Evolutionary conservation across 1,140 invertebrate genomes (phyloP).

Genomic region (Olivierus martensii): DNA sequence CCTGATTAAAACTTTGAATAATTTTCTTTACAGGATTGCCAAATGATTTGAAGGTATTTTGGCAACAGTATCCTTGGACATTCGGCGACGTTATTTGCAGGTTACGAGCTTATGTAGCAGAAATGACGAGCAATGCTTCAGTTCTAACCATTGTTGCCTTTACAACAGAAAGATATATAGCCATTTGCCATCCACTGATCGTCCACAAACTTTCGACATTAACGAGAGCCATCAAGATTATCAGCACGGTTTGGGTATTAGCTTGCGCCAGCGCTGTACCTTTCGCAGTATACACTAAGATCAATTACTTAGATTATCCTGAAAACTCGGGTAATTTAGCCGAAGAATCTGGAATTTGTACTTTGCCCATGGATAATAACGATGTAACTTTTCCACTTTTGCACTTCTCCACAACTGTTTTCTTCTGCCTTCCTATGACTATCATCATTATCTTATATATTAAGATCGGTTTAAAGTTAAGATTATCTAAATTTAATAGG

Average conservation of each 20-base stretch:
- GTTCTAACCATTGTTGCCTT: constrained; percentile 71
- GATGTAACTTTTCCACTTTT: constrained; percentile 9
- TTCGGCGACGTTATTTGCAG: constrained; percentile 33
- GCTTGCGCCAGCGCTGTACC: constrained; percentile 61
- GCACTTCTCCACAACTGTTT: constrained; percentile 29
- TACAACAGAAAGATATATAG: constrained; percentile 51
- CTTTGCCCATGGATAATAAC: constrained; percentile 30
- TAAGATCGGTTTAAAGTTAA: constrained; percentile 29
- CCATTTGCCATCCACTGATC: constrained; percentile 80
- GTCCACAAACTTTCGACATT: constrained; percentile 57
- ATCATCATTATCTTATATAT: constrained; percentile 32
- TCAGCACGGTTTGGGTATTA: constrained; percentile 58
- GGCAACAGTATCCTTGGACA: constrained; percentile 34
- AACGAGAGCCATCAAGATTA: constrained; percentile 59
- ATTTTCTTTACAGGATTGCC: constrained; percentile 25
- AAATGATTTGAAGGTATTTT: constrained; percentile 32
- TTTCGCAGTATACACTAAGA: constrained; percentile 37
- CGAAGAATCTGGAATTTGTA: constrained; percentile 59
- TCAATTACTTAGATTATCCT: constrained; percentile 16
- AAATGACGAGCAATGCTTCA: constrained; percentile 38
- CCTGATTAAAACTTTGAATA: too few relatives aligned
- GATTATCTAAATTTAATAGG: not conserved
- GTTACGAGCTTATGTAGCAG: constrained; percentile 30
- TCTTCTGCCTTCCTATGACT: constrained; percentile 33
- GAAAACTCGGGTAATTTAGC: not conserved